Evolutionary conservation across 2,113 vertebrate species (phyloP), one percentile per base, ranked within the genome.

Genomic region (Saimiri boliviensis): DNA sequence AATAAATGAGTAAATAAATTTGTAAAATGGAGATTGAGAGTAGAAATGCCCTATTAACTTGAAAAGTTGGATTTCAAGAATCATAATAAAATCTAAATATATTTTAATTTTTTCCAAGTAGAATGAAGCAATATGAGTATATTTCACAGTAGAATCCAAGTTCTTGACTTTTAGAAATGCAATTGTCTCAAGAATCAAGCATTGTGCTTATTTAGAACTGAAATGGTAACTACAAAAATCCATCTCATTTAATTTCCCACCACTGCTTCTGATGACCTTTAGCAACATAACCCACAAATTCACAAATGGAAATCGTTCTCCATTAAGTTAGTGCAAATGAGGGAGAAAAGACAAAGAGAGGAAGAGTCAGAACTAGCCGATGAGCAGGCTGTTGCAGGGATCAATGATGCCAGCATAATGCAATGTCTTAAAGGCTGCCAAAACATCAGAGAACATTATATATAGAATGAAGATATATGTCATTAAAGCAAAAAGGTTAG

Each of bases 61-160:
- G 14, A 52, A 94, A 95, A 70, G 16, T 25, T 96, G 35, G 35
- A 81, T 89, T 95, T 94, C 23, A 74, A 76, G 14, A 77, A 66
- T 91, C 9, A n/a, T 60, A 45, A 47, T 73, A 82, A 93, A 91
- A 86, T 88, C 6, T 17, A 83, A 92, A 89, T 74, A 30, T 42
- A 56, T 86, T 89, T 93, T 80, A 6, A 70, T 74, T 89, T 82
- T 60, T 93, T 32, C 35, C 11, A 82, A 77, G 79, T 63, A 60
- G 27, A 85, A 19, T 66, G 56, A 96, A 37, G 9, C 21, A 47
- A 56, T 32, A 63, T 30, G 12, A 63, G 89, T 92, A 32, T 83
- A 81, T 74, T 80, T 80, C 21, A 74, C 6, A 91, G 71, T 32
- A 90, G 94, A 93, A 93, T 8, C 5, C 45, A 54, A 70, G 47